phyloP scores from a whole-genome alignment of 2,797 vertebrate genomes.

The Lutjanus argentimaculatus region DNA sequence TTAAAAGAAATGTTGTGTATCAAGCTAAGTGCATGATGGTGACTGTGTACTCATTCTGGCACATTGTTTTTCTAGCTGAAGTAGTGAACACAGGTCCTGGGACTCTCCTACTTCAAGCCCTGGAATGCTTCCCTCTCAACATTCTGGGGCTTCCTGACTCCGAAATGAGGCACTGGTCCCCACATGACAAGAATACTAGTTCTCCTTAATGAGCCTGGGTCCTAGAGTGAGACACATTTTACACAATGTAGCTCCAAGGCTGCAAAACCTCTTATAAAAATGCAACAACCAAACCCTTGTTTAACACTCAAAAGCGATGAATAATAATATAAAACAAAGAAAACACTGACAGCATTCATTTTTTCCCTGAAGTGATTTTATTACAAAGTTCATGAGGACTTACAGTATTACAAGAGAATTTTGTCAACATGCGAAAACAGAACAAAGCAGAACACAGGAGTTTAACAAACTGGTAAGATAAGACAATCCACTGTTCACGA shows the following conservation, averaged over 20 bases:
- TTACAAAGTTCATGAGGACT: slow-evolving; percentile 98
- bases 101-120: slow-evolving; percentile 72
- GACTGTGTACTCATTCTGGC: slow-evolving; percentile 46
- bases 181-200: slow-evolving; percentile 71
- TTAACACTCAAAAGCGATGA: slow-evolving; percentile 67
- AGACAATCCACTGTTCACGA: slow-evolving; percentile 90
- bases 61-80: slow-evolving; percentile 63
- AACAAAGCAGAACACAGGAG: slow-evolving; percentile 89
- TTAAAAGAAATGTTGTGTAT: slow-evolving; percentile 58
- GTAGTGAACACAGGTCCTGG: slow-evolving; percentile 72
- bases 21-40: slow-evolving; percentile 55
- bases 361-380: slow-evolving; percentile 93
- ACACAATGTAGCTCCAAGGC: slow-evolving; percentile 67
- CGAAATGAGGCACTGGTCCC: slow-evolving; percentile 67
- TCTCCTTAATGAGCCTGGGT: slow-evolving; percentile 70
- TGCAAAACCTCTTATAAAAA: slow-evolving; percentile 66
- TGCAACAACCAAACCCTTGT: slow-evolving; percentile 61
- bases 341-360: slow-evolving; percentile 66
- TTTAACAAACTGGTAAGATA: slow-evolving; percentile 93
- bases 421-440: slow-evolving; percentile 92
- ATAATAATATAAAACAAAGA: slow-evolving; percentile 61
- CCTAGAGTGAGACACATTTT: slow-evolving; percentile 62
- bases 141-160: slow-evolving; percentile 67
- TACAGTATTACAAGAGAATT: slow-evolving; percentile 96
- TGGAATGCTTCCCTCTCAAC: slow-evolving; percentile 61